These are phyloP conservation scores for Rhorus exstirpatorius DNA, from an alignment of 2,888 invertebrate genomes.

Conservation along the genomic window DNA sequence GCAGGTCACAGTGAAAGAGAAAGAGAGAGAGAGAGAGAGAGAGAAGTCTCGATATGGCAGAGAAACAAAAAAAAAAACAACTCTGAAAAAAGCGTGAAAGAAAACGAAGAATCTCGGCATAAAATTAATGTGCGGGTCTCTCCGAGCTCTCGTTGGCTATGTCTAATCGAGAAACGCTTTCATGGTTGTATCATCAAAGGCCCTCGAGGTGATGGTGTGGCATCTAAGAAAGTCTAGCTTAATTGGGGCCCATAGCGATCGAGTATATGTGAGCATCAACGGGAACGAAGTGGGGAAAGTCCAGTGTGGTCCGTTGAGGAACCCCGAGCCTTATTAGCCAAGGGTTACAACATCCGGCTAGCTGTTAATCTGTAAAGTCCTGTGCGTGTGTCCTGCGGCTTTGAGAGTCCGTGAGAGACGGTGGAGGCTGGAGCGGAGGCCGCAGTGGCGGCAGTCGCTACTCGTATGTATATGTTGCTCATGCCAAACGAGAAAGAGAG, in stretches of 20 bases:
- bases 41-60: conserved; percentile 3
- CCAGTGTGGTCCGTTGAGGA: conserved; percentile 30
- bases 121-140: conserved; percentile 80
- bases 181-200: conserved; percentile 69
- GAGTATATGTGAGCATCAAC: conserved; percentile 69
- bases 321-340: conserved; percentile 84
- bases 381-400: conserved; percentile 83
- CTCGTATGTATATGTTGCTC: conserved; percentile 35
- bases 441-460: conserved; percentile 67
- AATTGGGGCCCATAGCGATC: conserved; percentile 82
- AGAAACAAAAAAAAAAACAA: conserved; percentile 17
- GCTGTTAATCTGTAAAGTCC: conserved; percentile 85
- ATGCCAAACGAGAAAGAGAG: conserved; percentile 39
- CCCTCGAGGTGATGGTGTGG: conserved; percentile 75
- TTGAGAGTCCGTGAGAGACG: conserved; percentile 65
- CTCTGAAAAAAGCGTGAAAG: conserved; percentile 41
- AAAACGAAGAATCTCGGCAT: conserved; percentile 59
- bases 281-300: neutral
- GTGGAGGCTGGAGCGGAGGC: conserved; percentile 67
- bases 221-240: conserved; percentile 80
- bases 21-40: neutral
- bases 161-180: conserved; percentile 82
- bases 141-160: conserved; percentile 70
- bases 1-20: conserved; percentile 2
- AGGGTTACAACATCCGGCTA: conserved; percentile 83